Conservation (phyloP, 1,140 invertebrate genomes). For the Listronotus bonariensis region DNA sequence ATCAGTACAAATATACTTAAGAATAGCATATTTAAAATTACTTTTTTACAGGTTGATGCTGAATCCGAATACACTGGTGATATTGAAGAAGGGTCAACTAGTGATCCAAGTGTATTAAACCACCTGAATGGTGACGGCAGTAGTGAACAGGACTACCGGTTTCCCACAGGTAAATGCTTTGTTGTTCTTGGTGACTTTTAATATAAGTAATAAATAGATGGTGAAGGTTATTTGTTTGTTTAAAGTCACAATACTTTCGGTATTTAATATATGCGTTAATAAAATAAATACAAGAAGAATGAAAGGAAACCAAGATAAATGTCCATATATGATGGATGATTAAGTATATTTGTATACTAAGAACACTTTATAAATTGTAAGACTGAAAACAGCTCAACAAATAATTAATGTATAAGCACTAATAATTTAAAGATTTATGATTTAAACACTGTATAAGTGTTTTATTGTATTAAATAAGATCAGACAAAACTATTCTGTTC, state of each 20-base stretch:
- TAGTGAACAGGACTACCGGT: constrained; percentile 66
- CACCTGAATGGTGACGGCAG: constrained; percentile 66
- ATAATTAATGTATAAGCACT: no score
- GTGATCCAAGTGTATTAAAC: constrained; percentile 63
- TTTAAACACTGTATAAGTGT: no score
- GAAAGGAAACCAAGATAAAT: no score
- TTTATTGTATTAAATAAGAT: no score
- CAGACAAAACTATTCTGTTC: no score
- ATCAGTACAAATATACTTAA: background rate
- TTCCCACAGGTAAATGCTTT: constrained; percentile 58
- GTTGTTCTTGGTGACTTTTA: constrained; percentile 40
- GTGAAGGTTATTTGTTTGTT: background rate
- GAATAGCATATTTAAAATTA: background rate
- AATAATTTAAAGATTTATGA: no score
- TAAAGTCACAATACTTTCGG: no score
- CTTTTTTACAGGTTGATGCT: constrained; percentile 53
- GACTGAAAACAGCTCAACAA: constrained; percentile 3
- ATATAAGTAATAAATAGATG: background rate
- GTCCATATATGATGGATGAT: no score
- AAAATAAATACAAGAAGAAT: no score
- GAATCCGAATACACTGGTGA: constrained; percentile 74
- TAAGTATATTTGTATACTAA: no score
- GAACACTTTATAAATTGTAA: background rate
- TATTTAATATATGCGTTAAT: no score
- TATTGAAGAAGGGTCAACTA: constrained; percentile 57